A percentile compares a stretch with the other conserved stretches of the same genome.
Conservation (phyloP, 2,888 invertebrate species). For the Lysandra coridon region DNA sequence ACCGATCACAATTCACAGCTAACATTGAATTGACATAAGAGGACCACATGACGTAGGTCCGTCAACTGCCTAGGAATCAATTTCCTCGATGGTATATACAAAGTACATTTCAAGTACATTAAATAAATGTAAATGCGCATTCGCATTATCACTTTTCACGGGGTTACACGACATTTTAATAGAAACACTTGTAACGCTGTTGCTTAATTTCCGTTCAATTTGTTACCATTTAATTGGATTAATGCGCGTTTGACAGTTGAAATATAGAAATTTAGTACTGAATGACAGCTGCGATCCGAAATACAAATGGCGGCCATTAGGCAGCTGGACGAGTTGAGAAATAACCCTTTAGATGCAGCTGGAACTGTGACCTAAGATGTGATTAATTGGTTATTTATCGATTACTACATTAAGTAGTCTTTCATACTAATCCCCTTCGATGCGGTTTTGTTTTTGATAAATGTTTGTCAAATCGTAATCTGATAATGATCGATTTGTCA, state of each 20-base stretch:
- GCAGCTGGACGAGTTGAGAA: constrained; percentile 61
- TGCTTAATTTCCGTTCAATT: background rate
- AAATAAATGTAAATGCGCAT: background rate
- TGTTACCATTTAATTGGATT: constrained; percentile 4
- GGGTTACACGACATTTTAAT: background rate
- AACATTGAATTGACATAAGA: too few species aligned
- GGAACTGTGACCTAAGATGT: constrained; percentile 46
- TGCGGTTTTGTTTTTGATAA: background rate
- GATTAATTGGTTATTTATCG: constrained; percentile 28
- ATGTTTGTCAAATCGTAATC: background rate
- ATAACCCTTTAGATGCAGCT: constrained; percentile 67
- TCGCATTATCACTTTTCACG: too few species aligned
- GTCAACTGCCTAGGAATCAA: too few species aligned
- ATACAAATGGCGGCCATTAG: constrained; percentile 66
- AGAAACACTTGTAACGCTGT: background rate
- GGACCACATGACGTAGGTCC: too few species aligned
- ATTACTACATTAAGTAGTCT: constrained; percentile 13
- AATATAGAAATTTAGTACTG: constrained; percentile 53
- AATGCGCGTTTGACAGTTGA: constrained; percentile 38
- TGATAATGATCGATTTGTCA: background rate
- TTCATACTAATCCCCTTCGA: background rate
- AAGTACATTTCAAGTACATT: too few species aligned
- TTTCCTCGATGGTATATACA: too few species aligned
- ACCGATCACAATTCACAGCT: too few species aligned
- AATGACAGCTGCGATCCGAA: constrained; percentile 59